Conservation (phyloP, 1,140 invertebrate species). For the Nebria ingens region DNA sequence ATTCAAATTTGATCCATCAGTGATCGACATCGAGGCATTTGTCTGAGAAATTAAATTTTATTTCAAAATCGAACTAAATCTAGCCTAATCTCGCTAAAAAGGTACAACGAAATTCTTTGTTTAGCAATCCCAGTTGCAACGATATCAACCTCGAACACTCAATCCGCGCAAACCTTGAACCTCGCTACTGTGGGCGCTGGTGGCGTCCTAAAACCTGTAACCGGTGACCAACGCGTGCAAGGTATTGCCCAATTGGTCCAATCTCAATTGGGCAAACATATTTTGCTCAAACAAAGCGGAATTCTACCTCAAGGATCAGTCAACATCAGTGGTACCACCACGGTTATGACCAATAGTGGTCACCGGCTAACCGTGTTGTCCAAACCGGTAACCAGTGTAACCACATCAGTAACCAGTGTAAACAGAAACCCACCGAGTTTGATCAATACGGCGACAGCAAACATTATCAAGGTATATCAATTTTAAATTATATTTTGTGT, state of each 20-base stretch:
- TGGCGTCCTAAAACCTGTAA: constrained; percentile 22
- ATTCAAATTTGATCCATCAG: constrained; percentile 16
- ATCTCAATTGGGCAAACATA: constrained; percentile 55
- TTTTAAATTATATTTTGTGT: too few species aligned
- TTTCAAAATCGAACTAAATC: constrained; percentile 2
- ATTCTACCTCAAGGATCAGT: constrained; percentile 25
- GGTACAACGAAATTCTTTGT: too few species aligned
- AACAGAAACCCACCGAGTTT: too few species aligned
- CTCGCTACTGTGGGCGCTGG: constrained; percentile 34
- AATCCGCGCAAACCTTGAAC: constrained; percentile 33
- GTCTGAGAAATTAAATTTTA: constrained; percentile 20
- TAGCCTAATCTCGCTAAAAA: neutral
- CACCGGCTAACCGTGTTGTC: constrained; percentile 45
- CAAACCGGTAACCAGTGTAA: constrained; percentile 29
- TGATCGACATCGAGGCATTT: constrained; percentile 21
- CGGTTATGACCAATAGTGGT: constrained; percentile 39
- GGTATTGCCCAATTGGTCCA: constrained; percentile 54
- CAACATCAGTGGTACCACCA: constrained; percentile 25
- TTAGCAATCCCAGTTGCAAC: constrained; percentile 41
- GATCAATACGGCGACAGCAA: too few species aligned
- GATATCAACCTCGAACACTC: constrained; percentile 29
- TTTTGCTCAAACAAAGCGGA: constrained; percentile 43
- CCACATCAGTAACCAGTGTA: neutral
- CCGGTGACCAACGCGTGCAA: constrained; percentile 25
- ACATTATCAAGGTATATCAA: too few species aligned